Base-by-base conservation (phyloP, 2,113 vertebrate genomes). In the Trochalopteron elliotii region DNA sequence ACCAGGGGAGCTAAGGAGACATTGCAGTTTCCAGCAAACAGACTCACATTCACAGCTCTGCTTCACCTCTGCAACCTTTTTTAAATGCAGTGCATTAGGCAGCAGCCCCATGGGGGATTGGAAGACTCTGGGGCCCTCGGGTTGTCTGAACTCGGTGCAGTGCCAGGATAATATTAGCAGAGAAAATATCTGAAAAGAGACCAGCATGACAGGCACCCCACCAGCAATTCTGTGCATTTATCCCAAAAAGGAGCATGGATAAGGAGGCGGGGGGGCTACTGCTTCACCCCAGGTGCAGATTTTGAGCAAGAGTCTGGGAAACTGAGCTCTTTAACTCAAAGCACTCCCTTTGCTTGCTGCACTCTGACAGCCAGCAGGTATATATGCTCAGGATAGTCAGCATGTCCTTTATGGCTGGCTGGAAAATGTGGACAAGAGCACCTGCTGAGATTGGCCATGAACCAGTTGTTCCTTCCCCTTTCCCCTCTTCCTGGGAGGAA, bases 71-170 rank as follows among this genome's bases (percentile, higher is more conserved):
- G 31, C 39, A 81, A 56, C n/a, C 44, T 44, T 33, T 69, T 77
- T 35, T 30, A 63, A 83, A 77, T 24, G 68, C 55, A 45, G 15
- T 3, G 3, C 40, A 31, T 93, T 83, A 67, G 35, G 64, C 71
- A 87, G 50, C 7, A 16, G 47, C 21, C 69, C 35, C 35, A 6
- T 2, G 30, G n/a, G 60, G 21, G 6, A 30, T 50, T 63, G 47
- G 30, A 57, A 52, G 40, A 21, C 15, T 61, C 15, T 2, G 11
- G 50, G 23, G 21, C n/a, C 37, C 21, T 1, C 1, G 61, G 5
- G 20, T 9, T 45, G 22, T 55, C 42, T 0, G 0, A 75, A 27
- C 20, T 56, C 16, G 0, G 0, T 30, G 45, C 45, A 39, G 13
- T 21, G 49, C 23, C 67, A 64, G 63, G 2, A 7, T 60, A 69